Base-by-base conservation (phyloP, 2,113 vertebrate species). In the Brachionichthys hirsutus region DNA sequence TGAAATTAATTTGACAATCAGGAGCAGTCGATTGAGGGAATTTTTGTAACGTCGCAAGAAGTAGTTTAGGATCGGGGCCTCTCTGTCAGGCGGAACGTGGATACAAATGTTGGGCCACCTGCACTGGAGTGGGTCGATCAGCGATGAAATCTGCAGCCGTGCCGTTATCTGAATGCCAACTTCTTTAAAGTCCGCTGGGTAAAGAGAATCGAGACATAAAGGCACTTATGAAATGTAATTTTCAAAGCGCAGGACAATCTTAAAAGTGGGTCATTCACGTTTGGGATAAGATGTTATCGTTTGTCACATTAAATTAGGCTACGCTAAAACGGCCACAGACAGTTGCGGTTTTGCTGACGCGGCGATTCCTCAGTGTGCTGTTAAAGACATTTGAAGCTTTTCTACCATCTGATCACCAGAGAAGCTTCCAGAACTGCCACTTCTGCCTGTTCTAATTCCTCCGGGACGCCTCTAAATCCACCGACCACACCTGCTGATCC, bases 401-500 rank as follows among this genome's bases (percentile, higher is more conserved):
- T n/a, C 19, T 42, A 17, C 22, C n/a, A n/a, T 52, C 17, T 19
- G 18, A 38, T 38, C 36, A 1, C 36, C 36, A 38, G 36, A 38
- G 36, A 38, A 11, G 36, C 9, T 38, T 3, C 36, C 6, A 38
- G 9, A 38, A 18, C 13, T 12, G 14, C 1, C 2, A 49, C 59
- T 58, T 62, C 30, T 53, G 15, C 12, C 36, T 12, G 9, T 38
- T 38, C 12, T 12, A 38, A 38, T 38, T 3, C 12, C 3, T 3
- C 12, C 8, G 8, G 36, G 53, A 53, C 34, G 24, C 67, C n/a
- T 36, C 46, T 52, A 42, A 77, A 52, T 47, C 62, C 70, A 67
- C 41, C 18, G 64, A 75, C 75, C 84, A 87, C 89, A 90, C 88
- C 87, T 87, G 89, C 86, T 89, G 84, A 87, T 84, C 79, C 67